phyloP scores from a whole-genome alignment of 2,888 invertebrate species.

The Tipula lateralis region DNA sequence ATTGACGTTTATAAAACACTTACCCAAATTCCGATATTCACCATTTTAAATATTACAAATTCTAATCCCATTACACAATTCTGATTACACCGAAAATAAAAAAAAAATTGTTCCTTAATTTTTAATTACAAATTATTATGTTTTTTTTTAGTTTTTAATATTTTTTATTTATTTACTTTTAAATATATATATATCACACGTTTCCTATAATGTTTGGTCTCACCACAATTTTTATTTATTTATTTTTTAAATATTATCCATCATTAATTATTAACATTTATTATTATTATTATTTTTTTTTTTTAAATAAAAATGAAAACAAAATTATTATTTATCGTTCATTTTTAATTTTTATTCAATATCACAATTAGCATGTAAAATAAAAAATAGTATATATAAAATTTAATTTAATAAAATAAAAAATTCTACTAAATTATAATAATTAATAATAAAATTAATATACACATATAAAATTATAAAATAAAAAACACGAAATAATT shows the following conservation, averaged over 20 bases:
- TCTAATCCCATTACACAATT: background rate
- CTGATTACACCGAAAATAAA: slow-evolving; percentile 6
- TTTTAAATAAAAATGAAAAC: slow-evolving; percentile 25
- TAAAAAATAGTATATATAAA: background rate
- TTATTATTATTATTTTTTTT: slow-evolving; percentile 25
- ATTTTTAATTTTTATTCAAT: slow-evolving; percentile 24
- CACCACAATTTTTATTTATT: slow-evolving; percentile 24
- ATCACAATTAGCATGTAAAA: slow-evolving; percentile 4
- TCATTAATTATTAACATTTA: slow-evolving; percentile 27
- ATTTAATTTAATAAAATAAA: background rate
- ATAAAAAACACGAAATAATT: background rate
- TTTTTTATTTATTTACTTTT: slow-evolving; percentile 7
- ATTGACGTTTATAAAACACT: background rate
- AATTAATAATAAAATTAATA: background rate
- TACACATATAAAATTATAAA: background rate
- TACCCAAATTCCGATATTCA: background rate
- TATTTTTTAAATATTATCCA: background rate
- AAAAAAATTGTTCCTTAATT: background rate
- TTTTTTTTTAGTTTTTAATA: background rate
- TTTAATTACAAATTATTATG: slow-evolving; percentile 16
- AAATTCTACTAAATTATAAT: slow-evolving; percentile 25
- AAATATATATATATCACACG: slow-evolving; percentile 30
- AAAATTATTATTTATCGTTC: slow-evolving; percentile 26
- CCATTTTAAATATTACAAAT: background rate
- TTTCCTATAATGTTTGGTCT: slow-evolving; percentile 32